Conservation (phyloP, 2,888 invertebrate genomes). For the Drosophila monieri region DNA sequence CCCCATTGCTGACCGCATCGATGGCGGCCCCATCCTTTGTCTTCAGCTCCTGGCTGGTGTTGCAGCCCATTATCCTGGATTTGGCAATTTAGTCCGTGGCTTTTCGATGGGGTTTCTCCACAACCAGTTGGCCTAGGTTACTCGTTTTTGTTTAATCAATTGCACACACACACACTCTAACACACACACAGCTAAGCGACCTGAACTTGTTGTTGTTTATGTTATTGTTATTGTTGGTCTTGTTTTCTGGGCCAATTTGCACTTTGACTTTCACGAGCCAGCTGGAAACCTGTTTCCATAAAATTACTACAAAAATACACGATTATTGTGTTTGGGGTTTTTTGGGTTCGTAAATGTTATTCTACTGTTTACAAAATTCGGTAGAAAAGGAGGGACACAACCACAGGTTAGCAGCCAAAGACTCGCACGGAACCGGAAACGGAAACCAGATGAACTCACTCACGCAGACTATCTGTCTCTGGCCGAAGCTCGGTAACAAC, state of each 20-base stretch:
- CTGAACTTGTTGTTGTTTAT: constrained; percentile 33
- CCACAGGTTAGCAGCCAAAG: constrained; percentile 60
- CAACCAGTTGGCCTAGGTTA: constrained; percentile 67
- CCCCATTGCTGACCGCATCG: constrained; percentile 67
- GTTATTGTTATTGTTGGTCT: constrained; percentile 8
- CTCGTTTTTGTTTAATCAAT: constrained; percentile 81
- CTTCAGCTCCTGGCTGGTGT: constrained; percentile 86
- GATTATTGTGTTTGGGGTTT: constrained; percentile 1
- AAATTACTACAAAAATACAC: constrained; percentile 53
- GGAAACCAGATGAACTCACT: constrained; percentile 38
- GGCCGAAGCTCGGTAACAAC: constrained; percentile 72
- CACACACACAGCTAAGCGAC: background rate
- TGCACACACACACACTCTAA: constrained; percentile 39
- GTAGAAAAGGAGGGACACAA: constrained; percentile 69
- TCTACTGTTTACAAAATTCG: constrained; percentile 46
- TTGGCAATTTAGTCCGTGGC: constrained; percentile 35
- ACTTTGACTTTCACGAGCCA: constrained; percentile 51
- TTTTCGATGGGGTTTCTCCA: constrained; percentile 45
- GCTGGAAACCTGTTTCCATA: constrained; percentile 59
- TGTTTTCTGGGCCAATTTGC: constrained; percentile 53
- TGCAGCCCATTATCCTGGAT: constrained; percentile 85
- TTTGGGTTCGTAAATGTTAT: background rate
- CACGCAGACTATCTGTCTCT: constrained; percentile 62
- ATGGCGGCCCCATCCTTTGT: constrained; percentile 79
- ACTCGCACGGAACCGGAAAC: constrained; percentile 34